phyloP scores from a whole-genome alignment of 2,888 invertebrate genomes.

The Melieria omissa region DNA sequence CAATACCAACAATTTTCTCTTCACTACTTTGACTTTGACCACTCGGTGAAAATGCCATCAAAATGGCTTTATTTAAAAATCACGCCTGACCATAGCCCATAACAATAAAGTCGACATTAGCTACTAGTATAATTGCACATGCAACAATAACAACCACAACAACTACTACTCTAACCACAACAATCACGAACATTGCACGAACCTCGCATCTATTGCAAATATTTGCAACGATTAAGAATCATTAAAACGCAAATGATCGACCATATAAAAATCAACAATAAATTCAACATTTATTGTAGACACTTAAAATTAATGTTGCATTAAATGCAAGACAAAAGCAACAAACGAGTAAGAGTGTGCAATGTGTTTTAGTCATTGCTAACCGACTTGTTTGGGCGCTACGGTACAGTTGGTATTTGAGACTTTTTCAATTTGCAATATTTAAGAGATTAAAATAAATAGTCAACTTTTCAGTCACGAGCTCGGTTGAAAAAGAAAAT shows the following conservation, averaged over 20 bases:
- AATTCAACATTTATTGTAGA: slow-evolving; percentile 12
- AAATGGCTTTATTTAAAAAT: no score
- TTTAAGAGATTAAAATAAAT: no score
- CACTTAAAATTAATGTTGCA: slow-evolving; percentile 17
- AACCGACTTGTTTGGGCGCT: neutral
- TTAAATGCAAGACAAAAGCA: neutral
- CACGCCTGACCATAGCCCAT: no score
- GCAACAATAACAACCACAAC: neutral
- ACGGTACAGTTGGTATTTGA: neutral
- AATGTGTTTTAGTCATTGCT: neutral
- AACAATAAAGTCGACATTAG: no score
- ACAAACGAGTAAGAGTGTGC: no score
- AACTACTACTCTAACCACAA: neutral
- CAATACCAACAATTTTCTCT: no score
- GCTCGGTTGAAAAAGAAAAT: no score
- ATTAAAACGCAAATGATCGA: neutral
- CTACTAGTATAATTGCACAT: no score
- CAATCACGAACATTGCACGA: neutral
- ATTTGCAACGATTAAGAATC: neutral
- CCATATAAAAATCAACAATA: slow-evolving; percentile 13
- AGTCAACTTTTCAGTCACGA: no score
- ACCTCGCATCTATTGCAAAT: neutral
- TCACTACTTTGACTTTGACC: no score
- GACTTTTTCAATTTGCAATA: no score
- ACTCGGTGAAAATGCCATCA: no score